Base-by-base conservation (phyloP, 2,888 invertebrate species). In the Conus canariensis region DNA sequence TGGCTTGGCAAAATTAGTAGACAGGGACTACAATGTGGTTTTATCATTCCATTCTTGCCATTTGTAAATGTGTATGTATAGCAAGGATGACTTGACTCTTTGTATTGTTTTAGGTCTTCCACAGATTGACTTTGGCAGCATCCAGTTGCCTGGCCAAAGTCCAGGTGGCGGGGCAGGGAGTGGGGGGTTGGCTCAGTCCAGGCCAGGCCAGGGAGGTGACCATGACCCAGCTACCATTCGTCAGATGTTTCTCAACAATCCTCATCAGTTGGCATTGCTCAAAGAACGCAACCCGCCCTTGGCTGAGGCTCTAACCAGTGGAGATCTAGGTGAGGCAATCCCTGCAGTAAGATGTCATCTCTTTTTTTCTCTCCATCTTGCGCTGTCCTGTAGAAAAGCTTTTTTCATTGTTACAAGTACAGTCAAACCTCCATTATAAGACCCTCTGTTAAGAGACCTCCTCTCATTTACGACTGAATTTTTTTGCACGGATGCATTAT, bases 231-330 rank as follows among this genome's bases (percentile, higher is more conserved):
- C 93, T 56, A 92, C 94, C 56, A 92, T 96, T 10, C 91, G 95
- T 64, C 93, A 95, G 59, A 94, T 96, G 91, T 93, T 96, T 12
- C 93, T 95, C 45, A 98, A 98, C 60, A 98, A 98, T 96, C 99
- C 99, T 0, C 98, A 98, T 95, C 98, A 99, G 95, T 96, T 99
- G 90, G 98, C 99, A 1, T 96, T 99, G 91, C 97, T 99, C 12
- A 98, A 98, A 95, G 99, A 99, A 96, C 98, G 99, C 95, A 99
- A 99, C 97, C 98, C 99, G 10, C 97, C 98, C 93, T 96, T 99
- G 91, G 99, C 99, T 16, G 99, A 99, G 96, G 99, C 99, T 30
- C 96, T 99, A 59, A 97, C 98, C 0, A 98, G 98, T 94, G 98
- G 98, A 59, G 98, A 98, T 96, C 97, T 98, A 93, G 98, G 97